Conservation (phyloP, 2,113 vertebrate genomes). For the Passer montanus region DNA sequence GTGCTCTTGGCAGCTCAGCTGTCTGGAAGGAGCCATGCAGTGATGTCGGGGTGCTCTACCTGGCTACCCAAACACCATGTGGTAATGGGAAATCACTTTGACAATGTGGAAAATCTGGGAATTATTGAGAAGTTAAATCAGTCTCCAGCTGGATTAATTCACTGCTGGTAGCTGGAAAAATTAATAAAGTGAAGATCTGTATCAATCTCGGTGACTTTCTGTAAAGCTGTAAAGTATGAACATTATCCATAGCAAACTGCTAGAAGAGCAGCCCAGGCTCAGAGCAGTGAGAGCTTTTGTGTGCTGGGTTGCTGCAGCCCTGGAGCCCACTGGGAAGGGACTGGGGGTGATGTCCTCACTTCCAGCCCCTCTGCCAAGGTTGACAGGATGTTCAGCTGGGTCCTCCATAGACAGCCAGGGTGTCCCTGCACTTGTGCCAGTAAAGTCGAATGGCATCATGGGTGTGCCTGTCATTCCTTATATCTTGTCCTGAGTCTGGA, state of each 20-base stretch:
- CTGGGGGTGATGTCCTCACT: neutral
- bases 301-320: neutral
- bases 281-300: neutral
- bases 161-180: neutral
- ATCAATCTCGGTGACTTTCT: neutral
- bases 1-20: accelerated
- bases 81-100: neutral
- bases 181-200: neutral
- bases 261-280: neutral
- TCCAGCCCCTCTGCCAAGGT: neutral
- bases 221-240: neutral
- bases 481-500: neutral
- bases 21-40: neutral
- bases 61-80: neutral
- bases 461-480: neutral
- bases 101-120: neutral
- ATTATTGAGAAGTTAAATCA: neutral
- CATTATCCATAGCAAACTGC: neutral
- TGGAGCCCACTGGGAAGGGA: neutral
- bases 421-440: neutral
- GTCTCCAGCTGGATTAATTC: neutral
- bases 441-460: neutral
- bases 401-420: accelerated
- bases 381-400: neutral
- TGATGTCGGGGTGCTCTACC: accelerated